Percentiles rank a stretch among this genome's conserved stretches.
Evolutionary conservation across 2,113 vertebrate species (phyloP).

Genomic region (Chionomys nivalis): DNA sequence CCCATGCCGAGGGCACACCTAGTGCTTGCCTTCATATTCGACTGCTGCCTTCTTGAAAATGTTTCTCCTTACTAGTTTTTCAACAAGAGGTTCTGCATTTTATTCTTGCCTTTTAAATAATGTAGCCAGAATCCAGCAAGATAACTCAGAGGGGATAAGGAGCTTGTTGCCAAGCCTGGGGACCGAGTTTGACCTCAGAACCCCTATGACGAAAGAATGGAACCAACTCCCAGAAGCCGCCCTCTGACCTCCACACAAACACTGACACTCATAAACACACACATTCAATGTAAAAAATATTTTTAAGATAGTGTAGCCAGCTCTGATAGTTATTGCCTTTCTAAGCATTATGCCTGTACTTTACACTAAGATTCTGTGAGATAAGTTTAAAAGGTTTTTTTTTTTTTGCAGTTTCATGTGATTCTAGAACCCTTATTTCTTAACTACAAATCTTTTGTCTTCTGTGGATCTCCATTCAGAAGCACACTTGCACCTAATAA

Average conservation of each 20-base stretch:
- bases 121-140: background rate
- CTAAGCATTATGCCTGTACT: background rate
- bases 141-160: no score
- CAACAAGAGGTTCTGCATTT: background rate
- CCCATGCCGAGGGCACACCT: background rate
- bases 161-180: background rate
- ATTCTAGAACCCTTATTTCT: background rate
- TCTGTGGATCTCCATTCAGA: constrained; percentile 11
- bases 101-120: constrained; percentile 31
- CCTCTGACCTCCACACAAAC: background rate
- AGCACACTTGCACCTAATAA: background rate
- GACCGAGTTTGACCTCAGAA: background rate
- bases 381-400: no score
- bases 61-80: background rate
- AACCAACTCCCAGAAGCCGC: background rate
- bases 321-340: background rate
- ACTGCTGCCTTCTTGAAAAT: background rate
- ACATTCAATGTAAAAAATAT: background rate
- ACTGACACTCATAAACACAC: no score
- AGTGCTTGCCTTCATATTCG: background rate
- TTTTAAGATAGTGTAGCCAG: background rate
- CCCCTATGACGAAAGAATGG: background rate
- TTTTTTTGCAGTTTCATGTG: constrained; percentile 28
- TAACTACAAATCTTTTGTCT: constrained; percentile 1
- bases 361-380: background rate